phyloP scores from a whole-genome alignment of 2,888 invertebrate genomes.

The Odontocolon sp. region DNA sequence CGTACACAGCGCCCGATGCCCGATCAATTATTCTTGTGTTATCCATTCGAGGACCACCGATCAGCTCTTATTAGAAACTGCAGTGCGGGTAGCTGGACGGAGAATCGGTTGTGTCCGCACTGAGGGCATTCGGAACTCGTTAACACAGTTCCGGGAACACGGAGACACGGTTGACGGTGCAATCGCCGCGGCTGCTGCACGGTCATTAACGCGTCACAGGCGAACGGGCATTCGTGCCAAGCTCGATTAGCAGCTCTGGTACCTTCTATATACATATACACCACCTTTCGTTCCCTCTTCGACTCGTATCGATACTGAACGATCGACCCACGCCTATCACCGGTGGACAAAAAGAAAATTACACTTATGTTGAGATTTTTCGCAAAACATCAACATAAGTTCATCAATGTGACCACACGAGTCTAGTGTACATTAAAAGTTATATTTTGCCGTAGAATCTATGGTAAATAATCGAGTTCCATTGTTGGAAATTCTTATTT shows the following conservation, averaged over 20 bases:
- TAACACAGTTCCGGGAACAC: constrained; percentile 51
- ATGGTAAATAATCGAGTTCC: too few relatives aligned
- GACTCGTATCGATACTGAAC: too few relatives aligned
- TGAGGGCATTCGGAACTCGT: constrained; percentile 49
- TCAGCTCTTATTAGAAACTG: constrained; percentile 10
- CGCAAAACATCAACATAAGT: too few relatives aligned
- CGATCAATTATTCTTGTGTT: constrained; percentile 29
- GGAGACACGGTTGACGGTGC: too few relatives aligned
- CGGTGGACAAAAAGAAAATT: too few relatives aligned
- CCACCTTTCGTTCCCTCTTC: too few relatives aligned
- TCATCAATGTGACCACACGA: too few relatives aligned
- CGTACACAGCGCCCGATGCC: background rate
- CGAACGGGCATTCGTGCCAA: constrained; percentile 46
- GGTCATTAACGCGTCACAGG: constrained; percentile 53
- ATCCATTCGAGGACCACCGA: constrained; percentile 41
- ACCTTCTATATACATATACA: background rate
- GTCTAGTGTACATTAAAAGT: too few relatives aligned
- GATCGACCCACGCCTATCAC: too few relatives aligned
- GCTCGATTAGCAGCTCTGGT: background rate
- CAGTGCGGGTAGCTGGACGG: background rate
- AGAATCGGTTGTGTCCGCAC: constrained; percentile 27
- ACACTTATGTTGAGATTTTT: too few relatives aligned
- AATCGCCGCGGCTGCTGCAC: background rate
- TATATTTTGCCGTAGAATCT: too few relatives aligned
- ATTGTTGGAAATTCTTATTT: too few relatives aligned